phyloP scores from a whole-genome alignment of 2,888 invertebrate species.

The Brachylomia viminalis region DNA sequence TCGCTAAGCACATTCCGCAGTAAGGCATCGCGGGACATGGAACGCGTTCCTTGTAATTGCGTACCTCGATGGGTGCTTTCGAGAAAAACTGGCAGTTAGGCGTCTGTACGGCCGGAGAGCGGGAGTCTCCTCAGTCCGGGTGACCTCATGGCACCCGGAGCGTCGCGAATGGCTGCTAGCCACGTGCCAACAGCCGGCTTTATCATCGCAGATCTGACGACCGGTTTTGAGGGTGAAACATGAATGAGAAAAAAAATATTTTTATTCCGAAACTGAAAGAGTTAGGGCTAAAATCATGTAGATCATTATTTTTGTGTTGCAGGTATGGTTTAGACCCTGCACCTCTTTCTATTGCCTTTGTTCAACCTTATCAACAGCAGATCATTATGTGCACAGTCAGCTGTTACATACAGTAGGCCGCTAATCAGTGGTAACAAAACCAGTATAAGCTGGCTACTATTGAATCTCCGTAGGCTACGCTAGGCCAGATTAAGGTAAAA shows the following conservation, averaged over 20 bases:
- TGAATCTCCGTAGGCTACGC: background rate
- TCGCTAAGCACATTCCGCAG: conserved; percentile 11
- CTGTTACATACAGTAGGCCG: background rate
- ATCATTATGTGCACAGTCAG: background rate
- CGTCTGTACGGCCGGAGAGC: conserved; percentile 30
- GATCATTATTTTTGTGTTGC: background rate
- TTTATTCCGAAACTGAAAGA: background rate
- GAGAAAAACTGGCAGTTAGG: conserved; percentile 60
- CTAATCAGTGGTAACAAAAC: background rate
- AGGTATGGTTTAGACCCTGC: background rate
- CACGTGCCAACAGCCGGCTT: conserved; percentile 55
- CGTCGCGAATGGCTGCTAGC: conserved; percentile 63
- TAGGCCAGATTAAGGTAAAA: background rate
- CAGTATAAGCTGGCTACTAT: background rate
- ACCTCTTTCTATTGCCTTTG: background rate
- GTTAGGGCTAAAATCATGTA: background rate
- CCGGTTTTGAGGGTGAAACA: conserved; percentile 6
- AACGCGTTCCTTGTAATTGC: conserved; percentile 66
- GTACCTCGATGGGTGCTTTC: conserved; percentile 68
- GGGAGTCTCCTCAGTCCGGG: background rate
- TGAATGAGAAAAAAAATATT: background rate
- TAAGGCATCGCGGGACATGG: conserved; percentile 38
- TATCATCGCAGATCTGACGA: conserved; percentile 40
- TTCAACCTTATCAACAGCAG: background rate
- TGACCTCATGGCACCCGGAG: conserved; percentile 45